Evolutionary conservation across 2,797 vertebrate genomes (phyloP).

Genomic region (Scleropages formosus): DNA sequence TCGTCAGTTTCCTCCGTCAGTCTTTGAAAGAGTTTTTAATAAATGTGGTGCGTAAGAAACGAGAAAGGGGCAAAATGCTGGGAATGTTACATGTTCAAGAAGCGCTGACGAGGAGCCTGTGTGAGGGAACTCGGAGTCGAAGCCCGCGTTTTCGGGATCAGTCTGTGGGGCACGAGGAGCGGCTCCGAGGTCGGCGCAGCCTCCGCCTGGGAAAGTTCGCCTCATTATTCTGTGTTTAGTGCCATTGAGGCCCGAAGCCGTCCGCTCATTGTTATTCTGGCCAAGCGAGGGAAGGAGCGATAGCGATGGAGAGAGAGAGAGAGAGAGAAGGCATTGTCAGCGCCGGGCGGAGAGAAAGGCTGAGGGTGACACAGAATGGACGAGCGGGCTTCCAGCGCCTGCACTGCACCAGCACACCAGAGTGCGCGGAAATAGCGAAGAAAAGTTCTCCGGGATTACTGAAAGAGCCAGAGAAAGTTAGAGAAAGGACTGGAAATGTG

Average conservation of each 20-base stretch:
- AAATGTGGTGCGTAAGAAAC: no score
- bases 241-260: conserved; percentile 66
- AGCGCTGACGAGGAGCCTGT: no score
- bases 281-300: conserved; percentile 61
- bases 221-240: conserved; percentile 71
- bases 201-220: conserved; percentile 63
- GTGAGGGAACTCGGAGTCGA: no score
- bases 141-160: no score
- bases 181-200: conserved; percentile 39
- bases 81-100: no score
- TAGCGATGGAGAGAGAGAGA: conserved; percentile 30
- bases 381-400: conserved; percentile 42
- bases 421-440: neutral
- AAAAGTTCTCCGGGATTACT: conserved; percentile 3
- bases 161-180: conserved; percentile 60
- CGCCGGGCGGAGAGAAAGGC: conserved; percentile 46
- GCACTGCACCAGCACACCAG: conserved; percentile 34
- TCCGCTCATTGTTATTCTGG: conserved; percentile 79
- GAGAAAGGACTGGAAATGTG: conserved; percentile 61
- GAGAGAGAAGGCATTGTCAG: conserved; percentile 36
- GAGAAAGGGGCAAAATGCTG: no score
- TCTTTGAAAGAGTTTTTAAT: no score
- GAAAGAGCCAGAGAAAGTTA: conserved; percentile 25
- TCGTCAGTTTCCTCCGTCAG: no score
- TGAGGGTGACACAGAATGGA: conserved; percentile 35